Percentiles rank a stretch among this genome's conserved stretches.
phyloP scores from a whole-genome alignment of 2,113 vertebrate genomes.

The Bujurquina vittata region DNA sequence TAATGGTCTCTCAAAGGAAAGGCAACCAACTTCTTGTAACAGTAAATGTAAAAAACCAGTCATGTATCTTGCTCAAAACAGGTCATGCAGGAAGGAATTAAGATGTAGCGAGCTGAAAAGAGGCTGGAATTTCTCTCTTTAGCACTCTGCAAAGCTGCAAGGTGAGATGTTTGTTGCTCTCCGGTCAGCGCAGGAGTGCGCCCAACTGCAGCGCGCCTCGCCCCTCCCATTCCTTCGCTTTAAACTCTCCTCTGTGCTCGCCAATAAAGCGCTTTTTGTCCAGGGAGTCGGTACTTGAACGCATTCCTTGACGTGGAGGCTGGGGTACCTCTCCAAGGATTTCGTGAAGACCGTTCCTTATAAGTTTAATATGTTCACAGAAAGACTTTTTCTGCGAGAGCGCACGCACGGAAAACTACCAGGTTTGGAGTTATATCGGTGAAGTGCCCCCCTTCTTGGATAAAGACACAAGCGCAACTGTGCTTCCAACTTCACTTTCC shows the following conservation, averaged over 20 bases:
- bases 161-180: slow-evolving; percentile 44
- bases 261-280: slow-evolving; percentile 77
- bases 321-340: slow-evolving; percentile 54
- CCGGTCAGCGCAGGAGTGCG: slow-evolving; percentile 29
- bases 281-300: slow-evolving; percentile 59
- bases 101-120: neutral
- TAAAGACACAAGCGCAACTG: slow-evolving; percentile 44
- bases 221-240: slow-evolving; percentile 63
- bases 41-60: neutral
- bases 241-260: slow-evolving; percentile 49
- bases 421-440: slow-evolving; percentile 50
- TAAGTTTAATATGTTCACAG: neutral
- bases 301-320: slow-evolving; percentile 73
- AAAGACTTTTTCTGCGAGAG: neutral
- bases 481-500: slow-evolving; percentile 29
- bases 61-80: slow-evolving; percentile 37
- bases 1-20: neutral
- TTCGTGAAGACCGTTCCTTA: slow-evolving; percentile 42
- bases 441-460: slow-evolving; percentile 42
- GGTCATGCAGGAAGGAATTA: slow-evolving; percentile 56
- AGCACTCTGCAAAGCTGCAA: slow-evolving; percentile 29
- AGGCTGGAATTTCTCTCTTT: slow-evolving; percentile 35
- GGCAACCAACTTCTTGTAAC: neutral
- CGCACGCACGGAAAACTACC: slow-evolving; percentile 23
- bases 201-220: slow-evolving; percentile 39